Evolutionary conservation across 2,888 invertebrate genomes (phyloP).

Genomic region (Tiliacea aurago): DNA sequence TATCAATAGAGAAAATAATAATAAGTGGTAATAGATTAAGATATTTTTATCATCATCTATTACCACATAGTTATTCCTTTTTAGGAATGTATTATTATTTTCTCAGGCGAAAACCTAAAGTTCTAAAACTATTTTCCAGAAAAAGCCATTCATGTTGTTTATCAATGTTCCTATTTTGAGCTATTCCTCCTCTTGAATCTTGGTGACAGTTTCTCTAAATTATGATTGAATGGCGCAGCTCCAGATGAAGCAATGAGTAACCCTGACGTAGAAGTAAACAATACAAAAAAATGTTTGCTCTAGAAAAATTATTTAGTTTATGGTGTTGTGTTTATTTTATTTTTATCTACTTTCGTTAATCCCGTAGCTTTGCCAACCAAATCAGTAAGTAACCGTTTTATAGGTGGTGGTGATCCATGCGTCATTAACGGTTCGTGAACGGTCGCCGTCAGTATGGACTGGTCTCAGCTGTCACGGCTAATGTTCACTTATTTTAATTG

Average conservation of each 20-base stretch:
- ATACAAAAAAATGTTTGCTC: constrained; percentile 6
- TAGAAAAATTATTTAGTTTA: not conserved
- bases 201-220: constrained; percentile 35
- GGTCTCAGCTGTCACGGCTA: too few relatives aligned
- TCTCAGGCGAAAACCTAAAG: not conserved
- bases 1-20: too few relatives aligned
- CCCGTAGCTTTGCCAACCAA: too few relatives aligned
- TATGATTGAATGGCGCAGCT: constrained; percentile 48
- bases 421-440: too few relatives aligned
- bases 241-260: constrained; percentile 3
- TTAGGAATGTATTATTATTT: not conserved
- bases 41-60: not conserved
- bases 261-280: constrained; percentile 28
- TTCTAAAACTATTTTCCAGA: constrained; percentile 4
- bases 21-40: too few relatives aligned
- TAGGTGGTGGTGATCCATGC: too few relatives aligned
- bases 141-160: constrained; percentile 30
- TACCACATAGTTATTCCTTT: not conserved
- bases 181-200: constrained; percentile 19
- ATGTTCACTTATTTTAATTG: too few relatives aligned
- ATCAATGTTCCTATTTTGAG: constrained; percentile 33
- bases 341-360: not conserved
- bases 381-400: too few relatives aligned
- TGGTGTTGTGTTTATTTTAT: not conserved
- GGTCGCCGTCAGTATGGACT: too few relatives aligned